Evolutionary conservation across 2,113 vertebrate species (phyloP), one percentile per base, ranked within the genome.

Genomic region (Brevimyrus niger): DNA sequence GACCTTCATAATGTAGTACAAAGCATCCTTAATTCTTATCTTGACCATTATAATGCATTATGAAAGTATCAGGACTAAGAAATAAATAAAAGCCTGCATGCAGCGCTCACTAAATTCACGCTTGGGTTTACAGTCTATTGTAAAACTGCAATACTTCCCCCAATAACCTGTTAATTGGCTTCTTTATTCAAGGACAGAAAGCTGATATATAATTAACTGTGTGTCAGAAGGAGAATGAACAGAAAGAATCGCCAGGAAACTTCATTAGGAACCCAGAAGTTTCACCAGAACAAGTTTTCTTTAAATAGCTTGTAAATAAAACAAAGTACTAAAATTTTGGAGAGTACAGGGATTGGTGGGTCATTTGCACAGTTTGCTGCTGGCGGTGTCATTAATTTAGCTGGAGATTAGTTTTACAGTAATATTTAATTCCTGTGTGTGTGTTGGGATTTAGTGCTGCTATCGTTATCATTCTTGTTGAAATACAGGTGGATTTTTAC

Each of bases 361-460:
- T 93, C 89, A 88, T 69, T 73, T 86, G 89, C 23, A 69, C 82
- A 89, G 83, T 89, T 88, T 90, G 85, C 92, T 85, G 82, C 35
- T 83, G 55, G 53, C 5, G 0, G 4, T 53, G 55, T 61, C 90
- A 90, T 93, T 95, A 96, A 96, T 95, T 94, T 88, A 94, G 95
- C 95, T 95, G 80, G 10, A 50, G 17, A 35, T 48, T 47, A 42
- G 44, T 19, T 35, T 89, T 51, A 55, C 46, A 21, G 69, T 82
- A 31, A 31, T 31, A 82, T 88, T 50, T 88, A 53, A 76, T 73
- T 31, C 88, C 44, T 51, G 1, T 47, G 42, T n/a, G 42, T n/a
- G 31, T 10, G 48, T 65, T 51, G 15, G 46, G n/a, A 8, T 50
- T 88, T 51, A 80, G 13, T 88, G 88, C 6, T 42, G 9, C 73